These are phyloP conservation scores for Coenonympha arcania DNA, from an alignment of 2,888 invertebrate species.

Conservation along the genomic window DNA sequence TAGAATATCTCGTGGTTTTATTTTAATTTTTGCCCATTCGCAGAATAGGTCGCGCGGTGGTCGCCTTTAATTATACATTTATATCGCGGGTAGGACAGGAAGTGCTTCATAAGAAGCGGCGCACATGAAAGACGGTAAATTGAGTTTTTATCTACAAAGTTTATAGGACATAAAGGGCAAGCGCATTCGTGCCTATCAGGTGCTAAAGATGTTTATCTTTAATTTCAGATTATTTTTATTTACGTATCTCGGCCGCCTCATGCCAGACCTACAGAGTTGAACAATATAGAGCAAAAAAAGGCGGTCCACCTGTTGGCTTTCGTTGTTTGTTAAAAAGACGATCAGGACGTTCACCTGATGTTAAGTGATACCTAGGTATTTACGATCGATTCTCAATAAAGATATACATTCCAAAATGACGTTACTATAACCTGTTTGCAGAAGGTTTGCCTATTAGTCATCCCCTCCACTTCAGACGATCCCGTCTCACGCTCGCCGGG, in stretches of 20 bases:
- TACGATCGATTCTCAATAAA: too few species aligned
- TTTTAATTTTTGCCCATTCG: constrained; percentile 7
- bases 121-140: constrained; percentile 7
- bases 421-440: too few species aligned
- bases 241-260: too few species aligned
- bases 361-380: too few species aligned
- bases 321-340: too few species aligned
- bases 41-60: constrained; percentile 7
- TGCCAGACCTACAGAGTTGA: neutral
- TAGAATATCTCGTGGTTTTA: constrained; percentile 1
- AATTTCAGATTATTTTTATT: neutral
- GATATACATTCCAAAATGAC: too few species aligned
- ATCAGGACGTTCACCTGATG: too few species aligned
- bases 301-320: too few species aligned
- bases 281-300: neutral
- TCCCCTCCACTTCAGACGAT: too few species aligned
- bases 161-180: constrained; percentile 1
- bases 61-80: constrained; percentile 7
- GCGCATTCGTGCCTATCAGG: neutral
- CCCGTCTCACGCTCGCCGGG: too few species aligned
- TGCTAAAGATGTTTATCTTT: neutral
- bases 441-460: too few species aligned
- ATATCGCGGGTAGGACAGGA: constrained; percentile 1
- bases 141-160: neutral
- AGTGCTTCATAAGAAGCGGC: constrained; percentile 2